phyloP scores from a whole-genome alignment of 1,140 invertebrate species.

The Asobara japonica region DNA sequence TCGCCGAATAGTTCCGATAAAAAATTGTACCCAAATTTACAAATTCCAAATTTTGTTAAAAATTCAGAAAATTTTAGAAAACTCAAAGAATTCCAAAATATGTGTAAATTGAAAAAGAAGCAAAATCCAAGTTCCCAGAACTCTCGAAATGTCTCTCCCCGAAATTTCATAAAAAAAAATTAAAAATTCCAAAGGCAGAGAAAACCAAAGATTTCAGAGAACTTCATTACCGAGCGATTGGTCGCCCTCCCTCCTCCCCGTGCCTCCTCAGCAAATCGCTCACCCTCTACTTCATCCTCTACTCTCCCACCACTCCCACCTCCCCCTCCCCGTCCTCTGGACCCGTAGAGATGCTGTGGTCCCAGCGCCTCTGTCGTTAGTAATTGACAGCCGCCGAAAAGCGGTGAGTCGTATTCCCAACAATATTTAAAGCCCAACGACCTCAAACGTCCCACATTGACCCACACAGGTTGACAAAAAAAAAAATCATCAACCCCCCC shows the following conservation, averaged over 20 bases:
- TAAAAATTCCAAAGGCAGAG: too few relatives aligned
- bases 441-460: not conserved
- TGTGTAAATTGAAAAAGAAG: too few relatives aligned
- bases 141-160: too few relatives aligned
- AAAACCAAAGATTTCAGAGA: too few relatives aligned
- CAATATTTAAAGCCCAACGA: slow-evolving; percentile 11
- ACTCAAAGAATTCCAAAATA: too few relatives aligned
- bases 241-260: not conserved
- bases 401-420: slow-evolving; percentile 38
- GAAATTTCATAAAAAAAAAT: too few relatives aligned
- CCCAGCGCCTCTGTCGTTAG: slow-evolving; percentile 47
- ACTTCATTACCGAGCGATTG: not conserved
- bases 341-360: slow-evolving; percentile 47
- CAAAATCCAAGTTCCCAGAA: too few relatives aligned
- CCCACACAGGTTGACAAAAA: not conserved
- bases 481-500: not conserved
- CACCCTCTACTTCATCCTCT: not conserved
- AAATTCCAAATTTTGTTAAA: too few relatives aligned
- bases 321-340: not conserved
- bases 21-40: too few relatives aligned
- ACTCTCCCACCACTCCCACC: not conserved
- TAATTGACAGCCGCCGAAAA: slow-evolving; percentile 62
- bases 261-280: not conserved
- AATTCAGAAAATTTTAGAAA: too few relatives aligned
- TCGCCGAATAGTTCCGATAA: too few relatives aligned